Evolutionary conservation across 2,113 vertebrate species (phyloP).

Genomic region (Taxidea taxus): DNA sequence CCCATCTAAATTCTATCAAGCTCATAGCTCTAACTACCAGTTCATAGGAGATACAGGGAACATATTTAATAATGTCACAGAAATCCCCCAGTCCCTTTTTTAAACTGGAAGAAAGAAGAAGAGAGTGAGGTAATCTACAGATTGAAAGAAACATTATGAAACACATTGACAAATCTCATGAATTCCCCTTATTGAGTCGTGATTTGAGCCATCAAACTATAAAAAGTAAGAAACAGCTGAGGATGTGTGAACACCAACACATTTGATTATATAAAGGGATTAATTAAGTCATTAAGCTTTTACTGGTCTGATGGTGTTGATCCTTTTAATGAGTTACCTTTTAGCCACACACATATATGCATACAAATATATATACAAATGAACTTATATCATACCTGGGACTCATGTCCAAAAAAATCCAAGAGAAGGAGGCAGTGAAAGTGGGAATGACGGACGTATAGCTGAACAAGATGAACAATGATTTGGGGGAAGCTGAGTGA

Average conservation of each 20-base stretch:
- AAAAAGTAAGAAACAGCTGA: not conserved
- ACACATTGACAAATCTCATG: not conserved
- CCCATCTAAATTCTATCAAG: conserved; percentile 35
- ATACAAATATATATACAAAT: not conserved
- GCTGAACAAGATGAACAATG: not conserved
- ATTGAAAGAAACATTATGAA: not conserved
- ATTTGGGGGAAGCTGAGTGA: not conserved
- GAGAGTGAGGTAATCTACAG: not conserved
- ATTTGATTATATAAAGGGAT: not conserved
- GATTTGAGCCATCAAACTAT: not conserved
- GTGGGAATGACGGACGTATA: not conserved
- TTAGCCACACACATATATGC: not conserved
- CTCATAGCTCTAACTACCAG: not conserved
- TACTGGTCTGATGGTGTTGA: not conserved
- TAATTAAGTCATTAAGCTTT: not conserved
- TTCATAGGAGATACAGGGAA: not conserved
- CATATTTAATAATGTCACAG: not conserved
- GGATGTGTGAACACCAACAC: not conserved
- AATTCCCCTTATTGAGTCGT: not conserved
- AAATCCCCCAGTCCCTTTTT: not conserved
- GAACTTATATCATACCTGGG: not conserved
- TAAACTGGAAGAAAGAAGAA: not conserved
- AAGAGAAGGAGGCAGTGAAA: not conserved
- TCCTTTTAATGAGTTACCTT: not conserved
- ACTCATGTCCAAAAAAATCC: not conserved